Conservation (phyloP, 2,797 vertebrate species). For the Pterois miles region DNA sequence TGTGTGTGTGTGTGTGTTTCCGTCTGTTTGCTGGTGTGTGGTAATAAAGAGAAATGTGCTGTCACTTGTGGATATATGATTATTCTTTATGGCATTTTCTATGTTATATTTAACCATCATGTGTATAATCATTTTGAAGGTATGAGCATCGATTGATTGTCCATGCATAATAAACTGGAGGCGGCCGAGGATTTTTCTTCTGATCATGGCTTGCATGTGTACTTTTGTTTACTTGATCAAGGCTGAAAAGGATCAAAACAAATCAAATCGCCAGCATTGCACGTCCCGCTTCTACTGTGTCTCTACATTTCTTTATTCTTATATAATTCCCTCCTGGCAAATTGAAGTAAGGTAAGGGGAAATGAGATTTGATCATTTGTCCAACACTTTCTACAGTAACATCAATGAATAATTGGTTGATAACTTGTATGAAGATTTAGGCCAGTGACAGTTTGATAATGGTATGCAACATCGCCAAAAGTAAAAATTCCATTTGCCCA, state of each 20-base stretch:
- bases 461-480: not conserved
- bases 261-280: conserved; percentile 8
- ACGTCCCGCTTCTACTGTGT: not conserved
- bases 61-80: conserved; percentile 39
- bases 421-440: not conserved
- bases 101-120: not conserved
- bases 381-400: not conserved
- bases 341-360: not conserved
- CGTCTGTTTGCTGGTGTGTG: not conserved
- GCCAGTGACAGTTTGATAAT: not conserved
- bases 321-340: not conserved
- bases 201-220: not conserved
- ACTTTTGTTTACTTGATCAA: conserved; percentile 25
- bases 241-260: conserved; percentile 15
- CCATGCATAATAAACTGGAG: conserved; percentile 7
- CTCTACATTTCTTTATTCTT: not conserved
- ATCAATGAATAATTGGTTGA: not conserved
- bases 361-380: not conserved
- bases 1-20: conserved; percentile 28
- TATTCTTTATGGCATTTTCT: conserved; percentile 20
- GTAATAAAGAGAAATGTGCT: conserved; percentile 60
- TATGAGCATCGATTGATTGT: conserved; percentile 13
- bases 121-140: not conserved
- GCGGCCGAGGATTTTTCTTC: not conserved
- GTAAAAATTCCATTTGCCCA: not conserved